Evolutionary conservation across 2,797 vertebrate genomes (phyloP), one percentile per base, ranked within the genome.

Genomic region (Anguilla anguilla): DNA sequence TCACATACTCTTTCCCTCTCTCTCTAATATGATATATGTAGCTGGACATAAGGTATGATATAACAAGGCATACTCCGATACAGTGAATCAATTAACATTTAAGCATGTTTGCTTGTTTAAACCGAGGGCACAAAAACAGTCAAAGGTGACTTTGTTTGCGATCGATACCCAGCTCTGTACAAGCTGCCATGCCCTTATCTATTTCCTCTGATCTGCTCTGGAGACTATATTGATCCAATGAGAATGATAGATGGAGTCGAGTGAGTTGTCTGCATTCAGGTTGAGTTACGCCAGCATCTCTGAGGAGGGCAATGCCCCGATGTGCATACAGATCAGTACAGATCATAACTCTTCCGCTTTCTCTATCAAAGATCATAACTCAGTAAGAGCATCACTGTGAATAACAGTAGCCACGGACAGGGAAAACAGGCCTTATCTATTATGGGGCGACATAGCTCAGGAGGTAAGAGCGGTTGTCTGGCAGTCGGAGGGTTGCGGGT

Each of bases 191-290:
- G 87, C 17, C 86, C 89, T 85, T 88, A 92, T 94, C 92, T 92
- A 88, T 91, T 92, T 93, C 90, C 90, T 92, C 83, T 87, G 86
- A 93, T 94, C 91, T n/a, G 82, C 88, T 74, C 1, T 0, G 79
- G 72, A 88, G 83, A 90, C 85, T 72, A 89, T 90, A 95, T 95
- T 19, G 93, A 95, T 93, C 90, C 28, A 64, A 55, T 3, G 2
- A 43, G 89, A 89, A 64, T 89, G 92, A 92, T 86, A 81, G 91
- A 93, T 88, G 88, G 43, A 88, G 61, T 85, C 3, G 86, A 53
- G 85, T 22, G 22, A 13, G 13, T 69, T 72, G 35, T 55, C 55
- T 81, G 72, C 84, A 67, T 25, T 83, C 67, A 53, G 64, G 67
- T 25, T 39, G 22, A 64, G 39, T 84, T n/a, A n/a, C 46, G 84